phyloP scores from a whole-genome alignment of 2,113 vertebrate genomes.

The Dasypus novemcinctus region DNA sequence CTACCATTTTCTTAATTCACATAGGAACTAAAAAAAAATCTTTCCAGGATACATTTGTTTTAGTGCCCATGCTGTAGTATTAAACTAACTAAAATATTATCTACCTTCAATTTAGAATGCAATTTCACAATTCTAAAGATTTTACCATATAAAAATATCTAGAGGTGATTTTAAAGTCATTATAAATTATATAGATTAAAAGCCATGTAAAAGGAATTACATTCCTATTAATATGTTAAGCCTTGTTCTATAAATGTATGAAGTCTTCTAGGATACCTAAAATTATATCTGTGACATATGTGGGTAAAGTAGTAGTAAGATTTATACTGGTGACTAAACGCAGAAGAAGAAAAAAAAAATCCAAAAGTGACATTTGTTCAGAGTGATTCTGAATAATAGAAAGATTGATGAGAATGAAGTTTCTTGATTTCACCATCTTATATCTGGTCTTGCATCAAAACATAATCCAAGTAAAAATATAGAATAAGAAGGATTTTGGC shows the following conservation, averaged over 20 bases:
- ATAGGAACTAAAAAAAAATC: neutral
- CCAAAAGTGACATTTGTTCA: neutral
- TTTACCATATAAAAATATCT: constrained; percentile 63
- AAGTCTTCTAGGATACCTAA: constrained; percentile 47
- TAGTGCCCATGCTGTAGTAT: neutral
- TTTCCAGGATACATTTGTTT: constrained; percentile 48
- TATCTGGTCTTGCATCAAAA: neutral
- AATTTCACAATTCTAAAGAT: constrained; percentile 55
- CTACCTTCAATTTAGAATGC: constrained; percentile 59
- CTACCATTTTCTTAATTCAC: constrained; percentile 57
- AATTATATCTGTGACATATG: constrained; percentile 37
- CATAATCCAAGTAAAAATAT: neutral
- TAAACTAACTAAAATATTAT: constrained; percentile 59
- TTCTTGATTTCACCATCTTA: neutral
- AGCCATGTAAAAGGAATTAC: constrained; percentile 66
- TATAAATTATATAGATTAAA: constrained; percentile 68
- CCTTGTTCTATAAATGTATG: constrained; percentile 55
- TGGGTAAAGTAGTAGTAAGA: constrained; percentile 22
- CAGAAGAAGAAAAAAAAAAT: constrained; percentile 53
- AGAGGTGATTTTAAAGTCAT: constrained; percentile 65
- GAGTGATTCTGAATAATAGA: neutral
- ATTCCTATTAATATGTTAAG: constrained; percentile 54
- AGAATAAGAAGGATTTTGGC: neutral
- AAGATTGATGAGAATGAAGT: neutral
- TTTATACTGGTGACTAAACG: constrained; percentile 9